Evolutionary conservation across 2,888 invertebrate genomes (phyloP), one percentile per base, ranked within the genome.

Genomic region (Anthrax anthrax): DNA sequence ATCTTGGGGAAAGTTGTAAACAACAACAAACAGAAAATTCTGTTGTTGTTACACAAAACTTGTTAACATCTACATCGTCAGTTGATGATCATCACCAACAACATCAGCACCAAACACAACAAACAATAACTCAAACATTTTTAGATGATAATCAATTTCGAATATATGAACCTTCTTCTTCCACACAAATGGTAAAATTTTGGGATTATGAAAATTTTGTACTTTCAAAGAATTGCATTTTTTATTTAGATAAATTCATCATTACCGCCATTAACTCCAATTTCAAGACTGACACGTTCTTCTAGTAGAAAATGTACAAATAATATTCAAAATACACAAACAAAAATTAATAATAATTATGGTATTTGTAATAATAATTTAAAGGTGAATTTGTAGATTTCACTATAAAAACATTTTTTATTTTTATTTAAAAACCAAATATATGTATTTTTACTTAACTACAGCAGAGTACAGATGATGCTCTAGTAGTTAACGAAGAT

Each of bases 261-360:
- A 9, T 44, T 53, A 17, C 54, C 54, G 32, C 54, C 53, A 29
- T 23, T 52, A 37, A 51, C 52, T n/a, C 54, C 54, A 29, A 54
- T 54, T 34, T 37, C 48, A 47, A 50, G 51, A 44, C 38, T 52
- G 42, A 47, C 39, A 43, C 42, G 49, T 9, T 44, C 41, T 14
- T n/a, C n/a, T n/a, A n/a, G n/a, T n/a, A 46, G 48, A 42, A 48
- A 49, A 36, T 5, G 36, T 36, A 36, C 16, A n/a, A 36, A 36
- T 16, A 9, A 12, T 32, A 32, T 32, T 12, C 29, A 32, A 32
- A 32, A 32, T 32, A 12, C 29, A 12, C 29, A 32, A 32, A 32
- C 12, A 9, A 12, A 32, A 12, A 12, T 4, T 8, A 23, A 6
- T 23, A 23, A 23, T 23, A 23, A 23, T 8, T 6, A 8, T 8